Evolutionary conservation across 2,888 invertebrate genomes (phyloP), one percentile per base, ranked within the genome.

Genomic region (Cremastinae sp.): DNA sequence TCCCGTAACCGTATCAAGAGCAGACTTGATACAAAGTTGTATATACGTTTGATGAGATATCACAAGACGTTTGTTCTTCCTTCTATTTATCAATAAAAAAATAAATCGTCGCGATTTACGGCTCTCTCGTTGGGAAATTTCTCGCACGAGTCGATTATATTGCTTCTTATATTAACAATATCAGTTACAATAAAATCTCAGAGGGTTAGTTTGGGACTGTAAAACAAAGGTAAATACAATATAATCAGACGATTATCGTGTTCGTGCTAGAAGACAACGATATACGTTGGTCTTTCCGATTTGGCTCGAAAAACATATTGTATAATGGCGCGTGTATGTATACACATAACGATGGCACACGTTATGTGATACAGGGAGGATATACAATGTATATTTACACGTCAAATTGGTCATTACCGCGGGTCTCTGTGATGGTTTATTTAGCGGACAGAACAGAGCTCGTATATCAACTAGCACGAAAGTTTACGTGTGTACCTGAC

Each of bases 231-330:
- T 69, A 70, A 73, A 69, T 47, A 49, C 35, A 37, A 12, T 47
- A 62, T 70, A 64, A 66, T 41, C 12, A 53, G 53, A 65, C 58
- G 70, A 74, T 74, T 70, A 65, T 62, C 53, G 56, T 47, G 64
- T 58, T 66, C 66, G 70, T 64, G 62, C 45, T 10, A 59, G 70
- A 39, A 59, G 68, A 49, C 49, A 49, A 20, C 65, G 64, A 74
- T 58, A 28, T n/a, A 61, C 64, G 45, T 78, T 76, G 72, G 74
- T 74, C 75, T 78, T 76, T 78, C 76, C 73, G 74, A 70, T 74
- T 78, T 78, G 16, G 53, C 45, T 64, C 51, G 61, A 28, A 55
- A 73, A 69, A 47, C 28, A 41, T 14, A 58, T 61, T 18, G 58
- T 62, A 49, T 51, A 28, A 43, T 37, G 53, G n/a, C n/a, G n/a